A percentile compares a stretch with the other conserved stretches of the same genome.
phyloP scores from a whole-genome alignment of 1,140 invertebrate genomes.

The Pseudoatta argentina region DNA sequence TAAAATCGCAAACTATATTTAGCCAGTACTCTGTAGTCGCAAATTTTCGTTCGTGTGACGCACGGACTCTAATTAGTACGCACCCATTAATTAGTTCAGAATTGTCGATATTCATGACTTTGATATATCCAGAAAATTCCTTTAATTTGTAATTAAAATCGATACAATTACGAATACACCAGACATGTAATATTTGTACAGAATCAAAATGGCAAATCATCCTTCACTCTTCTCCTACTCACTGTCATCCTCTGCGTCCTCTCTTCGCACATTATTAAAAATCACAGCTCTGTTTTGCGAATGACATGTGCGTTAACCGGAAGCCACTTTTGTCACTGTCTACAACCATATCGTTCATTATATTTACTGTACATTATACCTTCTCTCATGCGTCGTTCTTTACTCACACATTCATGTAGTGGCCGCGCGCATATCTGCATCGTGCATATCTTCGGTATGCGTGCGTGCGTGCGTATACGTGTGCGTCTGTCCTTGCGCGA shows the following conservation, averaged over 20 bases:
- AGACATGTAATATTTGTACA: constrained; percentile 40
- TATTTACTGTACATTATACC: constrained; percentile 39
- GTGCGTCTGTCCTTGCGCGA: constrained; percentile 67
- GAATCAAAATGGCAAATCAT: not conserved
- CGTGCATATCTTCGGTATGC: constrained; percentile 72
- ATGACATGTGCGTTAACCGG: constrained; percentile 26
- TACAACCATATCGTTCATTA: constrained; percentile 57
- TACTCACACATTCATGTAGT: constrained; percentile 73
- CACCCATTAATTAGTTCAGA: constrained; percentile 25
- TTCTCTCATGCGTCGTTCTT: constrained; percentile 65
- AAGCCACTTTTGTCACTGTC: constrained; percentile 55
- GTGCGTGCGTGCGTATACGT: constrained; percentile 63
- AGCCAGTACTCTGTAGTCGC: not conserved
- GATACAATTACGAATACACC: constrained; percentile 13
- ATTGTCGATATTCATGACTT: constrained; percentile 29
- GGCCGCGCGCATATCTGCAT: constrained; percentile 73
- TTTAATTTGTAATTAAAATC: constrained; percentile 45
- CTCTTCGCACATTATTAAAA: constrained; percentile 22
- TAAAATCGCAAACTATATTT: constrained; percentile 8
- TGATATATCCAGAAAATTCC: constrained; percentile 26
- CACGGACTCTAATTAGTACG: constrained; percentile 13
- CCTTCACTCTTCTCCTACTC: not conserved
- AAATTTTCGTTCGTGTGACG: not conserved
- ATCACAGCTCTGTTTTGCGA: constrained; percentile 25
- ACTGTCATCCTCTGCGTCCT: not conserved